A percentile compares a stretch with the other conserved stretches of the same genome.
Evolutionary conservation across 2,888 invertebrate species (phyloP).

Genomic region (Callimorpha dominula): DNA sequence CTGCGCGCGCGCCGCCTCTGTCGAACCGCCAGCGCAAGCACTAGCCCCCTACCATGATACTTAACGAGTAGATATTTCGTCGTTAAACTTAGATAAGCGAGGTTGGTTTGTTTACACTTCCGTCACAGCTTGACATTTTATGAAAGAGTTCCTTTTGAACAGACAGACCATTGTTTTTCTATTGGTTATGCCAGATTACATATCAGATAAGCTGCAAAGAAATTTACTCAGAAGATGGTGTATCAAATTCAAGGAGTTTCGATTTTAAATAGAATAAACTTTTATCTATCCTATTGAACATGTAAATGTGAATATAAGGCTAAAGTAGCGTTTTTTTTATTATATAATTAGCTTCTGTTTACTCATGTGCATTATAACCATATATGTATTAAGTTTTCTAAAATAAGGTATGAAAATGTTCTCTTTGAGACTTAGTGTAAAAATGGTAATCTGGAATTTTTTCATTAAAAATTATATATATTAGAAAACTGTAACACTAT

Average conservation of each 20-base stretch:
- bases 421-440: too few relatives aligned
- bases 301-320: too few relatives aligned
- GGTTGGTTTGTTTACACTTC: conserved; percentile 62
- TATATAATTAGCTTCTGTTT: too few relatives aligned
- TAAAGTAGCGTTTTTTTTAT: too few relatives aligned
- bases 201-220: conserved; percentile 2
- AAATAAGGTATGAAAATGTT: too few relatives aligned
- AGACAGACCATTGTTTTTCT: conserved; percentile 4
- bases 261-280: background rate
- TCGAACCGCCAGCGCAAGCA: conserved; percentile 64
- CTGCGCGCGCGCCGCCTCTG: conserved; percentile 63
- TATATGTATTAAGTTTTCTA: too few relatives aligned
- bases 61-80: conserved; percentile 37
- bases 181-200: conserved; percentile 12
- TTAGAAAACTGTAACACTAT: too few relatives aligned
- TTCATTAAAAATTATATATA: too few relatives aligned
- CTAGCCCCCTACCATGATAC: conserved; percentile 55
- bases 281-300: background rate
- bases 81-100: conserved; percentile 67
- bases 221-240: background rate
- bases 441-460: too few relatives aligned
- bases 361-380: too few relatives aligned
- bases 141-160: conserved; percentile 30
- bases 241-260: background rate
- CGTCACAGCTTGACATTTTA: conserved; percentile 42